Base-by-base conservation (phyloP, 1,140 invertebrate genomes). In the Chrysopa pallens region DNA sequence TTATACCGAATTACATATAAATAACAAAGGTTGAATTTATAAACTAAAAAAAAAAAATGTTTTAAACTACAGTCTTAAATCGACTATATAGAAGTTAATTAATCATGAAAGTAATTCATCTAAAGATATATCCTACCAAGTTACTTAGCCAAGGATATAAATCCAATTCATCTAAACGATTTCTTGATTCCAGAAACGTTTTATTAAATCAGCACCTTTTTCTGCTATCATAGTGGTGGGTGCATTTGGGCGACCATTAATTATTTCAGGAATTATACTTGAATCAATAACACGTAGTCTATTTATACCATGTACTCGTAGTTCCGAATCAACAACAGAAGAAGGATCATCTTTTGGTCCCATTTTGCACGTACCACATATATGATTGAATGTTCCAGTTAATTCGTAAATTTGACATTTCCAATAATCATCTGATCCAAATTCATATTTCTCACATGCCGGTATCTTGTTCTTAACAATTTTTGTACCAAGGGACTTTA, bases 181-280 rank as follows among this genome's bases (percentile, higher is more conserved):
- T 23, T 23, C 17, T 23, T 23, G 2, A 23, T 23, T 23, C 57
- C 55, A 59, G 5, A 37, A 47, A 1, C 66, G 52, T 46, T 73
- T 74, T 17, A 80, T 73, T 49, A 78, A 58, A 55, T 80, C 75
- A 23, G 73, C 62, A 3, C 67, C 74, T 55, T 76, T 78, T 54
- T 81, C 77, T 1, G 64, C 78, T 27, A 81, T 76, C 77, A 80
- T 80, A 8, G 79, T 74, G 3, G 61, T 61, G 0, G 75, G 68
- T 6, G 74, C 75, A 49, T 76, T 76, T 0, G 76, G 74, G 51
- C 79, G 76, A 6, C 73, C 74, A 28, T 66, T 61, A 4, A 67
- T 58, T 39, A 76, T 66, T 29, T 57, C 57, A 2, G 74, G 74
- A 59, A 62, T 61, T 38, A 62, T 57, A 2, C 58, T 61, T 8